These are phyloP conservation scores for Carpatolechia fugitivella DNA, from an alignment of 2,888 invertebrate species.

Conservation along the genomic window DNA sequence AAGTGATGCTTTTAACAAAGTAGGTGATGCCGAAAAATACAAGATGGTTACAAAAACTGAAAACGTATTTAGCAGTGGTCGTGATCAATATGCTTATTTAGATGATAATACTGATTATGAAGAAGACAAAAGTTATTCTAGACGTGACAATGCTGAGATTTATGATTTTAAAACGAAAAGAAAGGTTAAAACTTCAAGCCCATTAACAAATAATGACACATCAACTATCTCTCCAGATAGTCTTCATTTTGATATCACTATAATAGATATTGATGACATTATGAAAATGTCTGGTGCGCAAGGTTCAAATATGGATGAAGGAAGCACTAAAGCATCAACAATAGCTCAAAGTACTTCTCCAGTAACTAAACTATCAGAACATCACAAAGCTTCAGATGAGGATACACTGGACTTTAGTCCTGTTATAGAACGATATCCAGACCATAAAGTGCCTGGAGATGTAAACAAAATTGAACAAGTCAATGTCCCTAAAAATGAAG, in stretches of 20 bases:
- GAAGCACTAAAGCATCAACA: neutral
- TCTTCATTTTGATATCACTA: slow-evolving; percentile 1
- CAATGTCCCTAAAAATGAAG: neutral
- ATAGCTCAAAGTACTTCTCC: neutral
- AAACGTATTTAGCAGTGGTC: slow-evolving; percentile 6
- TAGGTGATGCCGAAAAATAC: neutral
- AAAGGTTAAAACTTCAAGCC: too few species aligned
- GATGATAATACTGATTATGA: too few species aligned
- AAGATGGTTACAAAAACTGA: neutral
- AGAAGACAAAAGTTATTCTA: too few species aligned
- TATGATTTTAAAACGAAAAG: neutral
- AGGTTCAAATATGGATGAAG: neutral
- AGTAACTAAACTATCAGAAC: neutral
- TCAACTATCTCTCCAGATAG: neutral
- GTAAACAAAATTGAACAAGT: neutral
- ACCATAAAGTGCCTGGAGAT: neutral
- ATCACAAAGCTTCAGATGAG: neutral
- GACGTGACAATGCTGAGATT: neutral
- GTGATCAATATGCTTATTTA: too few species aligned
- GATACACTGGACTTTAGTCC: too few species aligned
- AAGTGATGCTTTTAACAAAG: too few species aligned
- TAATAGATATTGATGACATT: neutral
- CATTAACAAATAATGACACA: neutral
- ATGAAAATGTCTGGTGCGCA: neutral
- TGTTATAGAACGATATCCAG: neutral